Evolutionary conservation across 2,888 invertebrate genomes (phyloP), one percentile per base, ranked within the genome.

Genomic region (Lydus trimaculatus): DNA sequence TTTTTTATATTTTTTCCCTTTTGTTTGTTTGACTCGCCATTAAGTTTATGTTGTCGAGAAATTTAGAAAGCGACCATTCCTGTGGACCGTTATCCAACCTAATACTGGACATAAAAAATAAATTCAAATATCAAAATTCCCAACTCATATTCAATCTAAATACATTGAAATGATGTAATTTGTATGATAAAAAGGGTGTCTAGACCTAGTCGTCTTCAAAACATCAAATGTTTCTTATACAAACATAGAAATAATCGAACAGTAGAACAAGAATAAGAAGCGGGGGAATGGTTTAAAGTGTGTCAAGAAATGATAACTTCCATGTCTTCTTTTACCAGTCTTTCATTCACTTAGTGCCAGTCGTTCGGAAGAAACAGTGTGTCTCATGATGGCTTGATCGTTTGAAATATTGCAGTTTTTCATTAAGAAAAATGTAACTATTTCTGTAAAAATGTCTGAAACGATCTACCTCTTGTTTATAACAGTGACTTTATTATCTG

Each of bases 231-330:
- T 11, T 28, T n/a, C 13, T 17, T n/a, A n/a, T n/a, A n/a, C 59
- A n/a, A 39, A 39, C 15, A 39, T 48, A 4, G 43, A 43, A 43
- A 48, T 11, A 48, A 48, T 7, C 20, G 23, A 48, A 1, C 1
- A n/a, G 17, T 17, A 61, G 23, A 23, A 8, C 2, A n/a, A 31
- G 20, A 23, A 59, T 28, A 52, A 33, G 67, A 15, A 31, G n/a
- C 28, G 36, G 31, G 66, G 66, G 66, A 66, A 48, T 33, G 31
- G 56, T 36, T 58, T 73, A 79, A 84, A 84, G 84, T 84, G 73
- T 84, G 84, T 81, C 84, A 82, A 73, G 79, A 80, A 83, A 79
- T 83, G 82, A 83, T 83, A 84, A 82, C 80, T 79, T 73, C 77
- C 77, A 75, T 76, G 77, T 72, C 72, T 75, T 68, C 72, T 61